Evolutionary conservation across 2,113 vertebrate species (phyloP).

Genomic region (Aix galericulata): DNA sequence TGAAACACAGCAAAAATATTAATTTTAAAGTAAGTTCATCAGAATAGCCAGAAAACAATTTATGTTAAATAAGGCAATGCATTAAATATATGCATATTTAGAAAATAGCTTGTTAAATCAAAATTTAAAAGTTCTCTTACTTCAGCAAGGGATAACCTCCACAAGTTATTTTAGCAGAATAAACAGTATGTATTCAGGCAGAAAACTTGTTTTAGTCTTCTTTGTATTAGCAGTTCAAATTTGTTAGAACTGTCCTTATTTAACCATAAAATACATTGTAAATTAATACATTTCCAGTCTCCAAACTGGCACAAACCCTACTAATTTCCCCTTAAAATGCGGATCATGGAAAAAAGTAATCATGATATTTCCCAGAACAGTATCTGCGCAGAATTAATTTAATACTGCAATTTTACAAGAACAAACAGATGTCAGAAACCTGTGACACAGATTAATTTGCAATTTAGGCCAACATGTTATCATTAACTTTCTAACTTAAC

Average conservation of each 20-base stretch:
- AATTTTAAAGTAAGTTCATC: background rate
- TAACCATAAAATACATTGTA: background rate
- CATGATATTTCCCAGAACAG: slow-evolving; percentile 32
- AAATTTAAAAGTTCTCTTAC: background rate
- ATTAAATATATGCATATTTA: background rate
- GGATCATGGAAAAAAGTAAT: slow-evolving; percentile 21
- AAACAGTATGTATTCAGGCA: background rate
- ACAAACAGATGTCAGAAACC: slow-evolving; percentile 58
- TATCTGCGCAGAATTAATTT: slow-evolving; percentile 52
- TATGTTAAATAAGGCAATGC: background rate
- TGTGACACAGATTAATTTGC: slow-evolving; percentile 53
- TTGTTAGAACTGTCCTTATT: background rate
- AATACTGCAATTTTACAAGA: slow-evolving; percentile 57
- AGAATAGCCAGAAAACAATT: background rate
- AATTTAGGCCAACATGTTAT: slow-evolving; percentile 8
- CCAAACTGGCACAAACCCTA: background rate
- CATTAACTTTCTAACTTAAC: slow-evolving; percentile 41
- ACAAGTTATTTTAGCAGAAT: background rate
- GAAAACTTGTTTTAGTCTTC: background rate
- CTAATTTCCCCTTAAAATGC: slow-evolving; percentile 13
- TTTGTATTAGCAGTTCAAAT: background rate
- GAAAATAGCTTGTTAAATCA: background rate
- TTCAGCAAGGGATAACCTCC: background rate
- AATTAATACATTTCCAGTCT: background rate
- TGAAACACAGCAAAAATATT: background rate